Evolutionary conservation across 2,113 vertebrate species (phyloP).

Genomic region (Sclerurus mexicanus): DNA sequence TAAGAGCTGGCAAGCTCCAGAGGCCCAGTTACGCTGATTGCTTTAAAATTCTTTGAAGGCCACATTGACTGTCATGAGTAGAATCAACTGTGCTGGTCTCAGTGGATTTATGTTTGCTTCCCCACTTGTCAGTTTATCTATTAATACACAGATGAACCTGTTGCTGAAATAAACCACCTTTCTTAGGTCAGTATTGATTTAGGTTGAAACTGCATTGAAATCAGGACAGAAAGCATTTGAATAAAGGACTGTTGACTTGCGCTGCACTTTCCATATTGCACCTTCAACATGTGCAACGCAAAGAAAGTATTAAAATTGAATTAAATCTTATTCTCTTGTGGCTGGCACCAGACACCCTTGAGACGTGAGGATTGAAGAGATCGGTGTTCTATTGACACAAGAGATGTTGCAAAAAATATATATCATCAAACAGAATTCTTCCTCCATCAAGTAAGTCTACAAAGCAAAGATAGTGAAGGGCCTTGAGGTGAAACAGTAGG

Average conservation of each 20-base stretch:
- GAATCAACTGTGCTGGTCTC: neutral
- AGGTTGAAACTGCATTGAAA: neutral
- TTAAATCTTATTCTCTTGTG: neutral
- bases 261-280: neutral
- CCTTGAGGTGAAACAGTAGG: neutral
- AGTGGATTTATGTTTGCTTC: neutral
- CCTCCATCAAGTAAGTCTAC: neutral
- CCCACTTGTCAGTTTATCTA: neutral
- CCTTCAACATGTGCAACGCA: neutral
- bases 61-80: neutral
- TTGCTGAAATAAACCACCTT: neutral
- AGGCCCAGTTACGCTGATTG: neutral
- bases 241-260: neutral
- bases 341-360: neutral
- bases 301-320: neutral
- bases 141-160: neutral
- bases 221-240: neutral
- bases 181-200: neutral
- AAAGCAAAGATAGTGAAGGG: neutral
- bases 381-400: neutral
- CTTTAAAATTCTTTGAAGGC: neutral
- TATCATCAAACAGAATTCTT: neutral
- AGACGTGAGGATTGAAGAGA: neutral
- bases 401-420: neutral
- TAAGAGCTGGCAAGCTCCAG: slow-evolving; percentile 40